Percentiles rank a stretch among this genome's conserved stretches.
phyloP scores from a whole-genome alignment of 2,113 vertebrate species.

The Gnathonemus longibarbis region DNA sequence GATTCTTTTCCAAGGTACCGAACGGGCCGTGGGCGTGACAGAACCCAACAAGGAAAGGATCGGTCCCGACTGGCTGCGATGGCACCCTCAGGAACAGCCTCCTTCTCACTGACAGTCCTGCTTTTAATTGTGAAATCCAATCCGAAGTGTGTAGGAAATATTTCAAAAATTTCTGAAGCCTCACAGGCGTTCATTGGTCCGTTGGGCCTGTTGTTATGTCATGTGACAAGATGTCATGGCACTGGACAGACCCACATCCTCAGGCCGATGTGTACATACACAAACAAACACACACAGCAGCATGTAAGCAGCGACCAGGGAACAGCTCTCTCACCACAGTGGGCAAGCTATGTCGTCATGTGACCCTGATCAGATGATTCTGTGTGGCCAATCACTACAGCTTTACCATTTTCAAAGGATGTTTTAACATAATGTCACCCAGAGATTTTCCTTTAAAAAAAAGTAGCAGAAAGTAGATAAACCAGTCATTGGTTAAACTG shows the following conservation, averaged over 20 bases:
- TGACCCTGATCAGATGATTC: background rate
- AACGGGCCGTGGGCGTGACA: background rate
- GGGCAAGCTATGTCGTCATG: background rate
- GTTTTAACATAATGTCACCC: background rate
- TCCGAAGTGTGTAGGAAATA: background rate
- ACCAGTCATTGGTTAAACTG: background rate
- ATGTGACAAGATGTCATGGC: background rate
- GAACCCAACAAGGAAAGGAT: background rate
- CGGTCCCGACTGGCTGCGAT: background rate
- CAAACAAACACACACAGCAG: constrained; percentile 55
- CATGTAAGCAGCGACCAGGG: background rate
- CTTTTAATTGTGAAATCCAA: background rate
- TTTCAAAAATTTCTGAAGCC: background rate
- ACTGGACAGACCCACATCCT: background rate
- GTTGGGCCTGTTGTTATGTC: background rate
- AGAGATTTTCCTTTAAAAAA: background rate
- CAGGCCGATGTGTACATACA: constrained; percentile 21
- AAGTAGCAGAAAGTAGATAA: background rate
- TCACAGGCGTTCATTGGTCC: background rate
- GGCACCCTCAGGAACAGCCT: background rate
- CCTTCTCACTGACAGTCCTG: background rate
- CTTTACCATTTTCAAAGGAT: background rate
- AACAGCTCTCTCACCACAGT: background rate
- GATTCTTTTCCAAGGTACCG: background rate
- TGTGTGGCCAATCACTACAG: background rate